A percentile compares a stretch with the other conserved stretches of the same genome.
These are phyloP conservation scores for Alligator mississippiensis DNA, from an alignment of 2,113 vertebrate genomes.

Conservation along the genomic window DNA sequence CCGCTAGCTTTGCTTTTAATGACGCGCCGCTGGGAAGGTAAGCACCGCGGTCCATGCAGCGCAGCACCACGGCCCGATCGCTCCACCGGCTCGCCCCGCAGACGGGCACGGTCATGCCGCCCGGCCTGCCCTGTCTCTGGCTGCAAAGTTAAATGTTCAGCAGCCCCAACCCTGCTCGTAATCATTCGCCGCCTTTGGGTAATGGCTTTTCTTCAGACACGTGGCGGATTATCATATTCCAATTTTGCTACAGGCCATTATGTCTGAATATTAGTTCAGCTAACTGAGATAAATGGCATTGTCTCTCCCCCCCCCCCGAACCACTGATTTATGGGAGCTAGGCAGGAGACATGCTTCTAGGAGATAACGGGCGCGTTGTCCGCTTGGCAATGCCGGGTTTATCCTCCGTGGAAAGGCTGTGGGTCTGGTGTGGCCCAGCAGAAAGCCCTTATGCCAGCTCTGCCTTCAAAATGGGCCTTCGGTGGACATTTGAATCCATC, in stretches of 20 bases:
- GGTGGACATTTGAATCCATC: not conserved
- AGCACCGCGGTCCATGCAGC: not conserved
- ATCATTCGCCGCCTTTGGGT: not conserved
- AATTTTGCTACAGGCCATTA: not conserved
- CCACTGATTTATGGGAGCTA: not conserved
- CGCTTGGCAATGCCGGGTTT: not conserved
- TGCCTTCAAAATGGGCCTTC: not conserved
- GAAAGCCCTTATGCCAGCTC: not conserved
- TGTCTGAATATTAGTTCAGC: not conserved
- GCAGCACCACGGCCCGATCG: not conserved
- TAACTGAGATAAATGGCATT: not conserved
- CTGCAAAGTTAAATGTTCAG: not conserved
- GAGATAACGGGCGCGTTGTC: not conserved
- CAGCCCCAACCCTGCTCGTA: not conserved
- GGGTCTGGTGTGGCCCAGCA: not conserved
- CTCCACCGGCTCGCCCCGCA: not conserved
- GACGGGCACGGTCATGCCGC: no score
- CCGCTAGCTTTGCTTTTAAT: constrained; percentile 16
- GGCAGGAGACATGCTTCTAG: not conserved
- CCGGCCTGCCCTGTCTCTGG: not conserved
- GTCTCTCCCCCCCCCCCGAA: not conserved
- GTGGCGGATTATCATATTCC: not conserved
- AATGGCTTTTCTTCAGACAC: not conserved
- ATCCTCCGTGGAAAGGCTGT: not conserved
- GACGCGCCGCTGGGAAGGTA: constrained; percentile 27